A percentile compares a stretch with the other conserved stretches of the same genome.
Conservation (phyloP, 2,888 invertebrate species). For the Xestoiulus laeticollis region DNA sequence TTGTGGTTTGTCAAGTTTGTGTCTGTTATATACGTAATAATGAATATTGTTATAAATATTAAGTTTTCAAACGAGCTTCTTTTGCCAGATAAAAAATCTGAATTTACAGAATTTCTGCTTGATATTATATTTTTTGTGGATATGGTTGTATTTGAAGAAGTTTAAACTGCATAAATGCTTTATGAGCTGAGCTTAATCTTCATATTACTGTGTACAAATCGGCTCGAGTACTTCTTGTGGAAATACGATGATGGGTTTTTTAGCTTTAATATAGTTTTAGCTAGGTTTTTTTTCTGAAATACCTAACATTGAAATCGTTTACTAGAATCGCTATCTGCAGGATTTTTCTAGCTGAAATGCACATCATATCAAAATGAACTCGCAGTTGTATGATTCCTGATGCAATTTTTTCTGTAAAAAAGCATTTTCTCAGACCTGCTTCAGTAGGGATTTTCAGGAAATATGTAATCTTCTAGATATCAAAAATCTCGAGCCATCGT, state of each 20-base stretch:
- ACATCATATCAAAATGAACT: conserved; percentile 9
- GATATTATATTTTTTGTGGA: neutral
- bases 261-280: neutral
- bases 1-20: no score
- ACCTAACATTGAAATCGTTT: neutral
- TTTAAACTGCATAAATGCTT: conserved; percentile 9
- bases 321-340: neutral
- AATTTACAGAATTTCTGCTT: neutral
- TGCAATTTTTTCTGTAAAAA: neutral
- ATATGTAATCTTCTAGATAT: neutral
- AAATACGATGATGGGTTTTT: conserved; percentile 9
- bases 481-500: neutral
- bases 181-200: neutral
- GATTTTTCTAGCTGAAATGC: neutral
- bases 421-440: neutral
- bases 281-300: neutral
- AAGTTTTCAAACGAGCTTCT: no score
- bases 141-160: neutral
- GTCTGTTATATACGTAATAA: no score
- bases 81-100: neutral
- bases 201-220: neutral
- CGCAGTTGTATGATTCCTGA: neutral
- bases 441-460: neutral
- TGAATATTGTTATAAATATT: no score
- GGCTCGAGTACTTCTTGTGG: neutral